Conservation (phyloP, 2,797 vertebrate species). For the Clarias pachynema region DNA sequence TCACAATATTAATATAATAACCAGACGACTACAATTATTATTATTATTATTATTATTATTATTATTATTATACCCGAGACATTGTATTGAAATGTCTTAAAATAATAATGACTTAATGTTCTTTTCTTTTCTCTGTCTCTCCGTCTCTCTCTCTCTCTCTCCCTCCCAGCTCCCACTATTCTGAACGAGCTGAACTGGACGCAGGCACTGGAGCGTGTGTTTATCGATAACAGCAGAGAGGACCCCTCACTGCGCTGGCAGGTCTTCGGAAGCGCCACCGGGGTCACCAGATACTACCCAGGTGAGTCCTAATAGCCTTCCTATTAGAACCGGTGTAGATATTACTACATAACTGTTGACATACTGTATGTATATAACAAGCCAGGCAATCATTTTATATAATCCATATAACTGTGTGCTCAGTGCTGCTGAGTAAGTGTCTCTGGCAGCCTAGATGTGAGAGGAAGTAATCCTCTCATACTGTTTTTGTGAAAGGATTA, state of each 20-base stretch:
- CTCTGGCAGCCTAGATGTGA: neutral
- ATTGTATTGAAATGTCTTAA: neutral
- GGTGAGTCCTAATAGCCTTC: constrained; percentile 65
- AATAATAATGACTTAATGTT: neutral
- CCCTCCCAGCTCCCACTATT: constrained; percentile 87
- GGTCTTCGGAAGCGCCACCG: constrained; percentile 96
- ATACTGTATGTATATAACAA: neutral
- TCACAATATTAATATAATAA: neutral
- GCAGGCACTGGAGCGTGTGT: constrained; percentile 89
- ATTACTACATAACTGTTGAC: neutral
- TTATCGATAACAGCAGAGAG: constrained; percentile 90
- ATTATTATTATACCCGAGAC: neutral
- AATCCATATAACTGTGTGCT: constrained; percentile 1
- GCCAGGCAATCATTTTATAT: neutral
- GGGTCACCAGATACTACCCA: constrained; percentile 93
- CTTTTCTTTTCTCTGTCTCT: neutral
- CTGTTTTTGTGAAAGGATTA: constrained; percentile 21
- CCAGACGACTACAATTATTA: neutral
- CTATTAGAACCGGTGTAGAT: neutral
- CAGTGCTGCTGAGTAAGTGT: neutral
- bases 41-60: neutral
- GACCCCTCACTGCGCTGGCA: constrained; percentile 96
- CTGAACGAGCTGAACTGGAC: constrained; percentile 99
- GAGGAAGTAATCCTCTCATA: constrained; percentile 2
- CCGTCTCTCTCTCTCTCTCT: neutral